A percentile compares a stretch with the other conserved stretches of the same genome.
Evolutionary conservation across 2,113 vertebrate genomes (phyloP).

Genomic region (Dascyllus trimaculatus): DNA sequence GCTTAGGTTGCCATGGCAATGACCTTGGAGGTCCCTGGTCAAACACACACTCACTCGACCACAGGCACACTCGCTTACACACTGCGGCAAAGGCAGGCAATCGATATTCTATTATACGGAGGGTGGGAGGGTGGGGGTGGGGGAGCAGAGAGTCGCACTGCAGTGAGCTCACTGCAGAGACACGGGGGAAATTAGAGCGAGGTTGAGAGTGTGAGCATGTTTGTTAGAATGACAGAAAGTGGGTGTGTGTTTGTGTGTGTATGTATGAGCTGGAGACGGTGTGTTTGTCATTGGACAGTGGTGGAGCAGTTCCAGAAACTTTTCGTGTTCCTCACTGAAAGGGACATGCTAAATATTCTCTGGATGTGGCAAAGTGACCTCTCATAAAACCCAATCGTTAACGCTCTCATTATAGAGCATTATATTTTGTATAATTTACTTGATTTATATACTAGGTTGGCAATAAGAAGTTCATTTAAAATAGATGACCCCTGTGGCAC

Average conservation of each 20-base stretch:
- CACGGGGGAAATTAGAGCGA: constrained; percentile 78
- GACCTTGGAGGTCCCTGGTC: constrained; percentile 83
- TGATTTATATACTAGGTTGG: constrained; percentile 18
- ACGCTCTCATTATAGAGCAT: constrained; percentile 6
- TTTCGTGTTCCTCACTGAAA: constrained; percentile 39
- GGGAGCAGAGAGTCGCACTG: constrained; percentile 72
- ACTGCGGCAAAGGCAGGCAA: constrained; percentile 83
- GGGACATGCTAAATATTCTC: constrained; percentile 16
- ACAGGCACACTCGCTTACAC: constrained; percentile 72
- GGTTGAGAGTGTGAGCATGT: constrained; percentile 62
- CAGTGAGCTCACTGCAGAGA: constrained; percentile 80
- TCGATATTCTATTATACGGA: constrained; percentile 88
- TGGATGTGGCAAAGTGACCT: constrained; percentile 37
- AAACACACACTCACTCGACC: constrained; percentile 53
- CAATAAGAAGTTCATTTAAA: constrained; percentile 57
- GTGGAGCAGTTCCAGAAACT: constrained; percentile 38
- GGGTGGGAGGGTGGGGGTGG: constrained; percentile 62
- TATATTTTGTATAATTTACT: constrained; percentile 35
- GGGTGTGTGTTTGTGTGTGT: constrained; percentile 49
- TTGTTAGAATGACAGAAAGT: constrained; percentile 61
- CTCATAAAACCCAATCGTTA: neutral
- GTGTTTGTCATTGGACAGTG: constrained; percentile 60
- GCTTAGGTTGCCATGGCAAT: constrained; percentile 83
- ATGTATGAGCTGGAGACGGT: constrained; percentile 45
- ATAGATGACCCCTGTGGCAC: constrained; percentile 48